Conservation (phyloP, 2,113 vertebrate genomes). For the Archilochus colubris region DNA sequence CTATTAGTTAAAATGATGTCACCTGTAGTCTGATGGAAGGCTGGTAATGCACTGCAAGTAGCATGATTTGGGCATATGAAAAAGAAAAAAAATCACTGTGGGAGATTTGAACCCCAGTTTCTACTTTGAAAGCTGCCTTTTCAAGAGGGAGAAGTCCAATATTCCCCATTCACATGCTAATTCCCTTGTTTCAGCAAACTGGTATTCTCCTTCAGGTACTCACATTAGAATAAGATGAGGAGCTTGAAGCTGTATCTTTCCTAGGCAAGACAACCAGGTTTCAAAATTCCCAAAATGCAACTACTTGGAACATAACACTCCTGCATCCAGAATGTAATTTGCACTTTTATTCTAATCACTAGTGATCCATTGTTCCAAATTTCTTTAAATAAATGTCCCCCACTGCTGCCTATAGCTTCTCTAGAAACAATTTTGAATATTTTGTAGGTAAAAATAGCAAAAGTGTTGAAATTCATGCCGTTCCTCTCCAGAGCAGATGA, state of each 20-base stretch:
- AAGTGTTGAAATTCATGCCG: constrained; percentile 51
- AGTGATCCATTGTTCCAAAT: constrained; percentile 53
- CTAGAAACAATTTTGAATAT: constrained; percentile 58
- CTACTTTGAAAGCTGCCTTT: constrained; percentile 3
- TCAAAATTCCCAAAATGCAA: constrained; percentile 27
- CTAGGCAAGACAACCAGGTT: not conserved
- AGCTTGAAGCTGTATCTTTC: constrained; percentile 39
- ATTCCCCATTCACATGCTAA: constrained; percentile 46
- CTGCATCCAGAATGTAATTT: constrained; percentile 53
- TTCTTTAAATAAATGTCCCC: constrained; percentile 59
- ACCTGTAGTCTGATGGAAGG: not conserved
- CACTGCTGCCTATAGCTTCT: constrained; percentile 33
- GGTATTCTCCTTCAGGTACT: constrained; percentile 32
- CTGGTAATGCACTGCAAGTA: constrained; percentile 16
- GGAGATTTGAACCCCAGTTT: constrained; percentile 15
- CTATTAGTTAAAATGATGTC: constrained; percentile 6
- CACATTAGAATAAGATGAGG: constrained; percentile 45
- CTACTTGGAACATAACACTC: not conserved
- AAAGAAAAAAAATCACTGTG: constrained; percentile 26
- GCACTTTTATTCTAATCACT: constrained; percentile 59
- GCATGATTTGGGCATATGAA: constrained; percentile 4
- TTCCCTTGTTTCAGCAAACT: constrained; percentile 53
- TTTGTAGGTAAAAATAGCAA: constrained; percentile 52
- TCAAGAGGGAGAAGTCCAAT: constrained; percentile 33
- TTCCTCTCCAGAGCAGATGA: constrained; percentile 27